A percentile compares a stretch with the other conserved stretches of the same genome.
phyloP scores from a whole-genome alignment of 2,888 invertebrate species.

The Ephialtes manifestator region DNA sequence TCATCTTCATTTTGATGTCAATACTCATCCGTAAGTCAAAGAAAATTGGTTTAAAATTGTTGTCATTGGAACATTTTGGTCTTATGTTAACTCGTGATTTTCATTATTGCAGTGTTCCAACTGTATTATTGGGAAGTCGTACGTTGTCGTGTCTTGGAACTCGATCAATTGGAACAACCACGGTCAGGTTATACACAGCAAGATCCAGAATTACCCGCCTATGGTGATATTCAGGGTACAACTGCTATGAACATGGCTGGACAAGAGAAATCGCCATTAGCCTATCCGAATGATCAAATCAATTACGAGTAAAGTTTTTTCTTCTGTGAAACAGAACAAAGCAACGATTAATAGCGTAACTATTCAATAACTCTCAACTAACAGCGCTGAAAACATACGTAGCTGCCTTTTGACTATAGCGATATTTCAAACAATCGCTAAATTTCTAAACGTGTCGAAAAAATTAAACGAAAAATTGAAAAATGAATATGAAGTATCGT shows the following conservation, averaged over 20 bases:
- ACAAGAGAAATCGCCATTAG: background rate
- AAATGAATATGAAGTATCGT: background rate
- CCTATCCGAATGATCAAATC: background rate
- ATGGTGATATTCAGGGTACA: background rate
- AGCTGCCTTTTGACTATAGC: background rate
- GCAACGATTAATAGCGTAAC: too few relatives aligned
- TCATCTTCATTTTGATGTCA: background rate
- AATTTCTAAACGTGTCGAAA: background rate
- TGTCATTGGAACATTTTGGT: background rate
- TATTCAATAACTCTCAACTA: background rate
- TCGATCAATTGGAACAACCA: slow-evolving; percentile 9
- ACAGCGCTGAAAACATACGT: background rate
- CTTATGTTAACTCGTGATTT: background rate
- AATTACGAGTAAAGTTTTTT: background rate
- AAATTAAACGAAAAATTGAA: background rate
- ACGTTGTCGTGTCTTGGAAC: slow-evolving; percentile 31
- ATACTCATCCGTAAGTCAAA: background rate
- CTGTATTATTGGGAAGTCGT: slow-evolving; percentile 35
- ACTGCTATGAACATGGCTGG: background rate
- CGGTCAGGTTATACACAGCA: background rate
- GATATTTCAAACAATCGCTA: background rate
- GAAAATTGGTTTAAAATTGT: background rate
- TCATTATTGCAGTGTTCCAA: background rate
- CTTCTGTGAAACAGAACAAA: background rate
- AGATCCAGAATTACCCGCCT: slow-evolving; percentile 4